Base-by-base conservation (phyloP, 1,140 invertebrate genomes). In the Listronotus bonariensis region DNA sequence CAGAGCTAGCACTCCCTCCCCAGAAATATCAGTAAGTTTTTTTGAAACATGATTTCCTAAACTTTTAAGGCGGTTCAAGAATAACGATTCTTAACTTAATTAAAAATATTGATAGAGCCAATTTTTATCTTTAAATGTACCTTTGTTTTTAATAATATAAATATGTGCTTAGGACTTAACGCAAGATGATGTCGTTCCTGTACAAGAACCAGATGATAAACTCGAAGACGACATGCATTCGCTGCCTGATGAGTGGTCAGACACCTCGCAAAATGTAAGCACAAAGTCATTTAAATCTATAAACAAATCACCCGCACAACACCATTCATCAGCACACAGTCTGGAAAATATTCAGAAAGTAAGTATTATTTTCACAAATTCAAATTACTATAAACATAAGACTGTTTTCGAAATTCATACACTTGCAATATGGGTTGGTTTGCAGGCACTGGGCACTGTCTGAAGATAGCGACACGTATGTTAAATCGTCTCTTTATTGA, bases 1-100 rank as follows among this genome's bases (percentile, higher is more conserved):
- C 6, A 65, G 71, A 55, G 71, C 67, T 0, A 72, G 69, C 54
- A 71, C 67, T 17, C 71, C 72, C 3, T 74, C 72, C 18, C 65
- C 65, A 11, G 71, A 73, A 45, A 36, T 65, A 48, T 10, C 40
- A 18, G 59, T 49, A 62, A 41, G 38, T 41, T 26, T 26, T 9
- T 31, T 17, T 45, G 17, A 6, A 3, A 1, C 20, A 26, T 26
- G 20, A 5, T 26, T 26, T 26, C 20, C 5, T 26, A 26, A 26
- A 26, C 20, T 26, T 26, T 26, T 26, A 5, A 26, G 5, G 20
- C 20, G 5, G 20, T 26, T 26, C 20, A 26, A 26, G 20, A 26
- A 26, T 5, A 1, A 26, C 20, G 5, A 3, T 26, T 26, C 5
- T 26, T 1, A 1, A 26, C 5, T 26, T 26, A 26, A 26, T 5